A percentile compares a stretch with the other conserved stretches of the same genome.
Conservation (phyloP, 2,888 invertebrate species). For the Drosophila parthenogenetica region DNA sequence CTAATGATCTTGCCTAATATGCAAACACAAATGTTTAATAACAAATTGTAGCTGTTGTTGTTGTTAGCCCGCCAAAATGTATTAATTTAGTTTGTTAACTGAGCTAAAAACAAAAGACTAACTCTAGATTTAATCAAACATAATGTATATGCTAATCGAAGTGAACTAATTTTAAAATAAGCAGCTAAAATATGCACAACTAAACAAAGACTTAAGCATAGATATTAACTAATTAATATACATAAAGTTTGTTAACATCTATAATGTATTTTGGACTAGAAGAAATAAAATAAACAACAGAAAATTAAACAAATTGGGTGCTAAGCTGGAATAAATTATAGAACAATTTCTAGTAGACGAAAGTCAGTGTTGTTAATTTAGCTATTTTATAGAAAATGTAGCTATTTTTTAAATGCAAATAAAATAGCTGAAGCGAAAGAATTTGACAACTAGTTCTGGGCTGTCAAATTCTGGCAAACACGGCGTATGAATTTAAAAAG, state of each 20-base stretch:
- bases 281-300: not conserved
- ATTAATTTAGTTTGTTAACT: conserved; percentile 69
- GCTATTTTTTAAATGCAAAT: too few relatives aligned
- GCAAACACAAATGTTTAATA: conserved; percentile 25
- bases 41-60: conserved; percentile 23
- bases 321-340: too few relatives aligned
- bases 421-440: too few relatives aligned
- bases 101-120: conserved; percentile 37
- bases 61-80: conserved; percentile 51
- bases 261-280: conserved; percentile 4
- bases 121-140: conserved; percentile 3
- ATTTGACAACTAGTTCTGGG: too few relatives aligned
- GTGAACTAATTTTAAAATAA: conserved; percentile 11
- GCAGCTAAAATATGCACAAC: conserved; percentile 13
- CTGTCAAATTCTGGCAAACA: too few relatives aligned
- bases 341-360: too few relatives aligned
- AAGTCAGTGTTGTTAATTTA: too few relatives aligned
- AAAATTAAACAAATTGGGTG: too few relatives aligned
- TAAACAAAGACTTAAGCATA: conserved; percentile 8
- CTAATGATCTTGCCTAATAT: conserved; percentile 75
- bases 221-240: conserved; percentile 4
- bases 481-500: too few relatives aligned
- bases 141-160: conserved; percentile 52
- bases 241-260: not conserved
- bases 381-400: too few relatives aligned